Evolutionary conservation across 2,888 invertebrate genomes (phyloP).

Genomic region (Linnaemya vulpina): DNA sequence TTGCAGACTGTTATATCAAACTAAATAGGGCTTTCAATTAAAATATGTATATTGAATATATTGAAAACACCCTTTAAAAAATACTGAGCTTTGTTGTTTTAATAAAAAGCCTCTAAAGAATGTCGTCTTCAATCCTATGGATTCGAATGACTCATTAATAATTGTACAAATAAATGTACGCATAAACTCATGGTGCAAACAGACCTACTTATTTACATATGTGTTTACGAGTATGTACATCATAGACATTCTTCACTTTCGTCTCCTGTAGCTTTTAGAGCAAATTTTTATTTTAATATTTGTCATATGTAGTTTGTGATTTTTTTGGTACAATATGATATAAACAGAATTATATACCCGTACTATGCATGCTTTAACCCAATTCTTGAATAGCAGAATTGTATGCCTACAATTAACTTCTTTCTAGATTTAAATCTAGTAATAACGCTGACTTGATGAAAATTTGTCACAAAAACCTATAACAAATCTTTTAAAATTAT

Average conservation of each 20-base stretch:
- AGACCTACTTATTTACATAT: neutral
- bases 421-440: too few species aligned
- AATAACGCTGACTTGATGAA: too few species aligned
- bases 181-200: neutral
- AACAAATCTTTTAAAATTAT: too few species aligned
- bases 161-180: conserved; percentile 6
- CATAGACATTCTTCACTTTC: conserved; percentile 55
- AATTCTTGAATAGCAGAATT: too few species aligned
- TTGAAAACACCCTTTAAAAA: too few species aligned
- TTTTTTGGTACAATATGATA: conserved; percentile 47
- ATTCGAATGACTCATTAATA: conserved; percentile 8
- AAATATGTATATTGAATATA: too few species aligned
- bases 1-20: too few species aligned
- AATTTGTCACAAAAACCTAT: too few species aligned
- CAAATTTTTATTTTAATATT: conserved; percentile 8
- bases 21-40: too few species aligned
- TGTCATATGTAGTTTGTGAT: conserved; percentile 43
- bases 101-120: neutral
- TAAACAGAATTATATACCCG: neutral
- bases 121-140: neutral
- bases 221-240: neutral
- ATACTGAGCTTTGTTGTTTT: neutral
- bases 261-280: conserved; percentile 49
- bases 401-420: too few species aligned
- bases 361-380: neutral